These are phyloP conservation scores for Parauchenoglanis punctatus DNA, from an alignment of 2,797 vertebrate genomes.

Conservation along the genomic window DNA sequence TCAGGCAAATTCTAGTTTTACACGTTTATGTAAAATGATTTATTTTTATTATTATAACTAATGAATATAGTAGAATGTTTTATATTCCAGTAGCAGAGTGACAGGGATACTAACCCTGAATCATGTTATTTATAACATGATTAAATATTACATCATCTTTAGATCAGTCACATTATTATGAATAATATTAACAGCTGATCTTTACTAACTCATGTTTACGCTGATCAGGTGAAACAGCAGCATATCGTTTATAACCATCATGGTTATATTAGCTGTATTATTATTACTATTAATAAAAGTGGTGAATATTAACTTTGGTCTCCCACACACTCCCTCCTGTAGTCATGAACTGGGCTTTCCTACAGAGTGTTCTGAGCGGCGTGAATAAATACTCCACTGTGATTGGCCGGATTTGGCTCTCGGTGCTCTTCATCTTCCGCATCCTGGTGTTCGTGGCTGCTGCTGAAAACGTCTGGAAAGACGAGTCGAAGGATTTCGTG, in stretches of 20 bases:
- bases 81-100: no score
- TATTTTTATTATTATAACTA: no score
- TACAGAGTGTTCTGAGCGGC: slow-evolving; percentile 84
- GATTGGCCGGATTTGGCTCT: slow-evolving; percentile 85
- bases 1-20: no score
- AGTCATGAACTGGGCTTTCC: slow-evolving; percentile 86
- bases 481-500: slow-evolving; percentile 83
- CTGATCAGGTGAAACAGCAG: not conserved
- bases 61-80: no score
- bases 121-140: no score
- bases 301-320: not conserved
- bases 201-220: not conserved
- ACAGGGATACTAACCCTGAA: no score
- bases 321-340: not conserved
- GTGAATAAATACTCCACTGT: slow-evolving; percentile 87
- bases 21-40: no score
- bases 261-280: not conserved
- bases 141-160: not conserved
- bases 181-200: not conserved
- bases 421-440: slow-evolving; percentile 82
- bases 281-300: no score
- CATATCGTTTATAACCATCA: not conserved
- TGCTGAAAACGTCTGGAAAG: slow-evolving; percentile 88
- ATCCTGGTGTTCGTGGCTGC: slow-evolving; percentile 84
- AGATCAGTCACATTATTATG: not conserved